A percentile compares a stretch with the other conserved stretches of the same genome.
Conservation (phyloP, 2,888 invertebrate species). For the Agelastica alni region DNA sequence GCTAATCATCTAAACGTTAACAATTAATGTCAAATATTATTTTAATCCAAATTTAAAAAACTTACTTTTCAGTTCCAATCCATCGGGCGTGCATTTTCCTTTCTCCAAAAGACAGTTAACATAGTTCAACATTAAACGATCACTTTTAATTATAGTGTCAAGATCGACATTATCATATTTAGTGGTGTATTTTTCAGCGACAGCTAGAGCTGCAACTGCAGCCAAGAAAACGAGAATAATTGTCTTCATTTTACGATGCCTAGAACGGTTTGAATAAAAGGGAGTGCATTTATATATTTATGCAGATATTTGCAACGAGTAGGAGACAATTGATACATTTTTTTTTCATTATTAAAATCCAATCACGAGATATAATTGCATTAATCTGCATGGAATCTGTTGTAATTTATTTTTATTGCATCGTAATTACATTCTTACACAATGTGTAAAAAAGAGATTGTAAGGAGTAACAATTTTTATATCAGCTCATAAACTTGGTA, state of each 20-base stretch:
- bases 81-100: conserved; percentile 71
- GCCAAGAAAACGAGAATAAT: conserved; percentile 13
- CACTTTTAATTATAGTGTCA: conserved; percentile 68
- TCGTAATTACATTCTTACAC: conserved; percentile 16
- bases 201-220: conserved; percentile 10
- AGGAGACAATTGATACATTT: conserved; percentile 24
- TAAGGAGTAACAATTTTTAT: too few species aligned
- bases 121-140: conserved; percentile 69
- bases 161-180: conserved; percentile 73
- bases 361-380: conserved; percentile 27
- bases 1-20: too few species aligned
- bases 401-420: conserved; percentile 12
- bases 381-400: conserved; percentile 25
- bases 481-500: too few species aligned
- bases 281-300: conserved; percentile 30
- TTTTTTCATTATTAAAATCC: conserved; percentile 27
- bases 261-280: conserved; percentile 6
- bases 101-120: conserved; percentile 69
- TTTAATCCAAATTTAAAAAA: too few species aligned
- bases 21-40: too few species aligned
- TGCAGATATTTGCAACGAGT: conserved; percentile 14
- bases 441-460: neutral
- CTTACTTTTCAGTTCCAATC: conserved; percentile 62
- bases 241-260: conserved; percentile 5
- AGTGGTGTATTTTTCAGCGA: conserved; percentile 62